phyloP scores from a whole-genome alignment of 1,140 invertebrate genomes.

The Agrypnia vestita region DNA sequence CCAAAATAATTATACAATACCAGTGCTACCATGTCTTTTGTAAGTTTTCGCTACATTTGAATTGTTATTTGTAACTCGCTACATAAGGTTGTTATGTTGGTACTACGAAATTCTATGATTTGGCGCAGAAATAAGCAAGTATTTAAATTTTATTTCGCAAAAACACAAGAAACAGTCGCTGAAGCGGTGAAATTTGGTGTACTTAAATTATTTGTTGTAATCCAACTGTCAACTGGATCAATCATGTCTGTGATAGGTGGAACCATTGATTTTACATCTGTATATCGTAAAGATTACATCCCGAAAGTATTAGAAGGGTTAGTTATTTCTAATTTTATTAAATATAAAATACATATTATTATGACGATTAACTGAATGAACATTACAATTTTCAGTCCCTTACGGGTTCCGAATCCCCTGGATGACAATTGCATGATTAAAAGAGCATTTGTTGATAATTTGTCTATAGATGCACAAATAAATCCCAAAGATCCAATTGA shows the following conservation, averaged over 20 bases:
- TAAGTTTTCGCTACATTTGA: no score
- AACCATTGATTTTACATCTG: constrained; percentile 39
- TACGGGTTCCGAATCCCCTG: constrained; percentile 17
- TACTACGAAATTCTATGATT: no score
- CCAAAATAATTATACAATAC: background rate
- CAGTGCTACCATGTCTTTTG: background rate
- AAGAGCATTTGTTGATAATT: constrained; percentile 16
- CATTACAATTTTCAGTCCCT: constrained; percentile 17
- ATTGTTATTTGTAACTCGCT: no score
- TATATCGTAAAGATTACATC: constrained; percentile 33
- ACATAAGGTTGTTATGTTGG: no score
- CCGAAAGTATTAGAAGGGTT: constrained; percentile 24
- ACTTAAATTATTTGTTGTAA: no score
- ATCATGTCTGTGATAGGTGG: constrained; percentile 39
- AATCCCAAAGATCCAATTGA: constrained; percentile 22
- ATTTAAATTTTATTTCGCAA: no score
- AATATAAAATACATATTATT: background rate
- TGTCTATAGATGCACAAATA: background rate
- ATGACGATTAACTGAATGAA: background rate
- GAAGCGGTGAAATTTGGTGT: no score
- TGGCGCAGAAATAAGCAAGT: no score
- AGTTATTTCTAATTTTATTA: background rate
- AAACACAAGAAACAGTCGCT: no score
- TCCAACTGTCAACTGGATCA: background rate
- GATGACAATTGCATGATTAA: constrained; percentile 39